Conservation (phyloP, 2,113 vertebrate genomes). For the Himantopus leucocephalus region DNA sequence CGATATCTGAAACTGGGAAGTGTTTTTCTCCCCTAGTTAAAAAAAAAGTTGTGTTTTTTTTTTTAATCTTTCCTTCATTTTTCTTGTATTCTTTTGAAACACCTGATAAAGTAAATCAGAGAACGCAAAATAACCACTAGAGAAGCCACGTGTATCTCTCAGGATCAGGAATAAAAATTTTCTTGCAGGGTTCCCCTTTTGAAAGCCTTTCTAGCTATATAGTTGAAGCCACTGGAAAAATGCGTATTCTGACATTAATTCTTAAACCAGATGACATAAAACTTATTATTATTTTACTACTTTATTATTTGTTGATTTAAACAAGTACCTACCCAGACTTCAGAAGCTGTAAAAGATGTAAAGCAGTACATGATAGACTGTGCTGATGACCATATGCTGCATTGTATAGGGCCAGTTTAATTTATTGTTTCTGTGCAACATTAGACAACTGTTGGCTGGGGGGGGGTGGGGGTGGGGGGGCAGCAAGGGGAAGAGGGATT, state of each 20-base stretch:
- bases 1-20: background rate
- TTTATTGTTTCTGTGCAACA: background rate
- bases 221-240: background rate
- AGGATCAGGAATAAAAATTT: background rate
- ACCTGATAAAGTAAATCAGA: background rate
- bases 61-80: background rate
- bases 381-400: background rate
- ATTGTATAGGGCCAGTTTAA: background rate
- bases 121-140: background rate
- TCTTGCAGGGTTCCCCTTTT: background rate
- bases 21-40: background rate
- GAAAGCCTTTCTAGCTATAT: background rate
- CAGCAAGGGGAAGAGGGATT: fast-evolving
- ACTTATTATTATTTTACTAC: background rate
- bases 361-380: background rate
- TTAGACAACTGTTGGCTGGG: background rate
- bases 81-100: background rate
- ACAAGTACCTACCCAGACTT: background rate
- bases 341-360: background rate
- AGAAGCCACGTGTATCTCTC: background rate
- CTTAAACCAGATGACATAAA: background rate
- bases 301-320: background rate
- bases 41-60: background rate
- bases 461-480: too few species aligned
- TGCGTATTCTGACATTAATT: background rate